These are phyloP conservation scores for Cygnus buccinator DNA, from an alignment of 2,113 vertebrate genomes.

Conservation along the genomic window DNA sequence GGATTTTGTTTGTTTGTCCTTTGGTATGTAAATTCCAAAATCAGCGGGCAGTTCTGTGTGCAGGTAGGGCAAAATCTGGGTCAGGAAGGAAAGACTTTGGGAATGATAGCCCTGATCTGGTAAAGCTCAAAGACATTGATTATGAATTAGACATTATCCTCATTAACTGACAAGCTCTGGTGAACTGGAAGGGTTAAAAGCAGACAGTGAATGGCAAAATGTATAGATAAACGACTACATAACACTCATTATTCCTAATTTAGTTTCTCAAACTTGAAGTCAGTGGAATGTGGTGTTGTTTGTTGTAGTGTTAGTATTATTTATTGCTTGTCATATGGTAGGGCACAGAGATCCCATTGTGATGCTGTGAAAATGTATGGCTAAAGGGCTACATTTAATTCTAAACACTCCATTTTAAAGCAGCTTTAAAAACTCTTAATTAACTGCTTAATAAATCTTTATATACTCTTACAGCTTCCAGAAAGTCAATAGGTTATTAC, in stretches of 20 bases:
- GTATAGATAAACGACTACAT: background rate
- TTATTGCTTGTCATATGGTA: conserved; percentile 3
- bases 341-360: background rate
- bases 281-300: background rate
- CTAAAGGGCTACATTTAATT: background rate
- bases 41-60: background rate
- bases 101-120: background rate
- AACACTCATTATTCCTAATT: background rate
- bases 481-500: background rate
- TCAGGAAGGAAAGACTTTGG: background rate
- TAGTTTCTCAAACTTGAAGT: conserved; percentile 19
- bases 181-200: background rate
- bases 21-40: background rate
- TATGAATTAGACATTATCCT: background rate
- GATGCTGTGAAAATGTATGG: background rate
- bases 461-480: background rate
- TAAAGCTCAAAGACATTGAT: background rate
- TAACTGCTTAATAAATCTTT: background rate
- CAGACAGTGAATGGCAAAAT: background rate
- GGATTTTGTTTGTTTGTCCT: background rate
- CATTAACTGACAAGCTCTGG: background rate
- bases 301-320: background rate
- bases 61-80: background rate
- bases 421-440: background rate
- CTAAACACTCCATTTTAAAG: background rate